These are phyloP conservation scores for Hermaeophaga mercurialis DNA, from an alignment of 2,888 invertebrate genomes.

Conservation along the genomic window DNA sequence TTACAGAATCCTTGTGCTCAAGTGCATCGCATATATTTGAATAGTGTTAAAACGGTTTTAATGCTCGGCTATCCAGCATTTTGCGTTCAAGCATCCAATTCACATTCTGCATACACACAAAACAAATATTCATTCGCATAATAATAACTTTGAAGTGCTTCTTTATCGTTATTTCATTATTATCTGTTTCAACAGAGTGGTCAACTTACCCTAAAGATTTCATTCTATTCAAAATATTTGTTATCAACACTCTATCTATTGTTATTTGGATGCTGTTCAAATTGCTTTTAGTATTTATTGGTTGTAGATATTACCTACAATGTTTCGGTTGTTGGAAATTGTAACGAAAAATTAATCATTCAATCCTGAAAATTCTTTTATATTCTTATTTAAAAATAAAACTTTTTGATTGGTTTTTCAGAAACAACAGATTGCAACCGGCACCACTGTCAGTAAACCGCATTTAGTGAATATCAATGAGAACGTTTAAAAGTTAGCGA, in stretches of 20 bases:
- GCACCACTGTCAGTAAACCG: conserved; percentile 9
- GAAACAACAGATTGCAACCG: conserved; percentile 11
- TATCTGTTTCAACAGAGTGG: no score
- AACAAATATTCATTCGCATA: background rate
- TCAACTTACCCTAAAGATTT: no score
- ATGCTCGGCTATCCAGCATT: conserved; percentile 1
- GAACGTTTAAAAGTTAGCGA: conserved; percentile 28
- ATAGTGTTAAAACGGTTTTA: conserved; percentile 24
- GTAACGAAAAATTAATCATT: no score
- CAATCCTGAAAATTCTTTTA: background rate
- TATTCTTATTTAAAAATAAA: background rate
- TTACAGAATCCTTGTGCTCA: conserved; percentile 36
- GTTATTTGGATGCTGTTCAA: no score
- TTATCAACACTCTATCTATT: no score
- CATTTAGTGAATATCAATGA: conserved; percentile 29
- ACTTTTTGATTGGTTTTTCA: conserved; percentile 10
- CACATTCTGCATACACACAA: background rate
- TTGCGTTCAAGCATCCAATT: conserved; percentile 8
- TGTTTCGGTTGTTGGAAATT: no score
- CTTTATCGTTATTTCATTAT: no score
- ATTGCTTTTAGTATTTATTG: no score
- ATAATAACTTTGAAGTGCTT: background rate
- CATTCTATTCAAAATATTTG: no score
- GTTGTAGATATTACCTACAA: no score
- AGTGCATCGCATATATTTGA: conserved; percentile 30